phyloP scores from a whole-genome alignment of 2,113 vertebrate genomes.

The Cichladusa arquata region DNA sequence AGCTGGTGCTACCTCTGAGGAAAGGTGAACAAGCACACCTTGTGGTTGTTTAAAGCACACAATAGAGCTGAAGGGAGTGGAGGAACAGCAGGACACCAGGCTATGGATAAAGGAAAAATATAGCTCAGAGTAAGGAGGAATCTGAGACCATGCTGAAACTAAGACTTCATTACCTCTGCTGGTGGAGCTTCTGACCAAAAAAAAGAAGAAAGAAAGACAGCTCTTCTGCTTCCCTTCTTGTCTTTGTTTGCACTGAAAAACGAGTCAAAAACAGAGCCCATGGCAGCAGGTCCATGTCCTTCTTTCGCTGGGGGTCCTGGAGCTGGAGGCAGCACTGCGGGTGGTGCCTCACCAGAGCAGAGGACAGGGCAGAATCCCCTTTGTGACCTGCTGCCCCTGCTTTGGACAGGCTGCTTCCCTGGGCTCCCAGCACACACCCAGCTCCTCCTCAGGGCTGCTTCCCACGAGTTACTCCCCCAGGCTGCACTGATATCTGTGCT shows the following conservation, averaged over 20 bases:
- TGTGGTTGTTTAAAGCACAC: background rate
- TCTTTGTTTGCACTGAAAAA: background rate
- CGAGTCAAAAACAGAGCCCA: background rate
- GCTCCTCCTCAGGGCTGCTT: background rate
- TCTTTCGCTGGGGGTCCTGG: too few species aligned
- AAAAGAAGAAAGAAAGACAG: background rate
- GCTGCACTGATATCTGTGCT: accelerated
- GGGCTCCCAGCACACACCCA: background rate
- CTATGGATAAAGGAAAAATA: background rate
- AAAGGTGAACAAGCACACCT: background rate
- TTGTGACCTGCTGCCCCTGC: accelerated
- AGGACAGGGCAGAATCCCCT: background rate
- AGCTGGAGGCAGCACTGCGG: background rate
- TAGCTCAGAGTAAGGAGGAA: background rate
- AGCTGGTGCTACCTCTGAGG: background rate
- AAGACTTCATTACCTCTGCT: background rate
- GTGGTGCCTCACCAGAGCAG: background rate
- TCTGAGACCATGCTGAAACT: background rate
- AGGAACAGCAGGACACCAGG: background rate
- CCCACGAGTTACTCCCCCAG: accelerated
- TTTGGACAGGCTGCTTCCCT: background rate
- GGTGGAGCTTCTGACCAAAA: background rate
- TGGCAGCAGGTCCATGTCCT: too few species aligned
- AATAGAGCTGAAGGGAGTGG: background rate
- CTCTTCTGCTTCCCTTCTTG: background rate